Evolutionary conservation across 2,888 invertebrate genomes (phyloP).

Genomic region (Apamea epomidion): DNA sequence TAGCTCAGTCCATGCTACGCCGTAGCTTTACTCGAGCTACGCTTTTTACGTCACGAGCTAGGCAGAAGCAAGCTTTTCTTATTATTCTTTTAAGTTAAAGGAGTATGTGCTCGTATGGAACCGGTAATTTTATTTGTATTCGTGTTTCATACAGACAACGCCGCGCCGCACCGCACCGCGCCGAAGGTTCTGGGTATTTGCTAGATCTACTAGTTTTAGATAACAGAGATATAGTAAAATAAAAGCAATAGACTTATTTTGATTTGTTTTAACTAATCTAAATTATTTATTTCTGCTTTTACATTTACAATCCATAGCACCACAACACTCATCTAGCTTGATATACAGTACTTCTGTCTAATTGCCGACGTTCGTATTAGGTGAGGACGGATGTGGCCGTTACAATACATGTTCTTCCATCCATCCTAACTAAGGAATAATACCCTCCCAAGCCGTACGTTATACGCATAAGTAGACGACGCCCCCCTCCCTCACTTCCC

Average conservation of each 20-base stretch:
- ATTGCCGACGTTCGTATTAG: conserved; percentile 36
- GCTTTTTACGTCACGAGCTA: not conserved
- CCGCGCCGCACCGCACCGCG: not conserved
- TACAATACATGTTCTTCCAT: conserved; percentile 41
- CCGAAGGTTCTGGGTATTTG: not conserved
- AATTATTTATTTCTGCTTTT: not conserved
- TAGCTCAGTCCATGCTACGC: conserved; percentile 24
- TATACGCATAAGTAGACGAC: conserved; percentile 30
- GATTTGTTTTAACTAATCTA: not conserved
- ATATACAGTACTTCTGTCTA: conserved; percentile 33
- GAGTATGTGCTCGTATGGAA: not conserved
- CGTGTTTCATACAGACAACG: not conserved
- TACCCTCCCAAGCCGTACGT: conserved; percentile 32
- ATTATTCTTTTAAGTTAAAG: too few species aligned
- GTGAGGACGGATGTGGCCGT: conserved; percentile 31
- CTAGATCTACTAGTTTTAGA: not conserved
- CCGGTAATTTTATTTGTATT: not conserved
- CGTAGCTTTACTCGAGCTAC: conserved; percentile 34
- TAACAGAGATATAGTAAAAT: not conserved
- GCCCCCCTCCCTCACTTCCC: conserved; percentile 4
- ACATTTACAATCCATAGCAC: not conserved
- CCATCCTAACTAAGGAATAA: conserved; percentile 49
- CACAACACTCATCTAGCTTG: not conserved
- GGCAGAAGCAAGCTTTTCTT: not conserved
- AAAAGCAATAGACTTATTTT: not conserved